phyloP scores from a whole-genome alignment of 2,888 invertebrate genomes.

The Polydrusus tereticollis region DNA sequence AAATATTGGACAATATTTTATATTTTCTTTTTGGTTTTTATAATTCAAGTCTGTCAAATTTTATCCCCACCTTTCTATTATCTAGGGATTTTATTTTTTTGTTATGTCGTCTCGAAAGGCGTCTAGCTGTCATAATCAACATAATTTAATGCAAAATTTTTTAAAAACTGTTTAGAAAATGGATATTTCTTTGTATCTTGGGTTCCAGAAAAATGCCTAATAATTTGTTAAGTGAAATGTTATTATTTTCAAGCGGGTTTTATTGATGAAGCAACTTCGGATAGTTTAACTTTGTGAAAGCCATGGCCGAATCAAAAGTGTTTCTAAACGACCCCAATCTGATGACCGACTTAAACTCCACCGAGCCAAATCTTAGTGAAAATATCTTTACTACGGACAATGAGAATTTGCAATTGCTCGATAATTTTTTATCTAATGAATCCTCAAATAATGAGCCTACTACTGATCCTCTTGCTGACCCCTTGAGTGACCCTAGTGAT shows the following conservation, averaged over 20 bases:
- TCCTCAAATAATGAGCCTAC: slow-evolving; percentile 26
- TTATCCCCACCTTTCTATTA: neutral
- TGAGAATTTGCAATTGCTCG: slow-evolving; percentile 44
- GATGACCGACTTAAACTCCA: slow-evolving; percentile 40
- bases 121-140: slow-evolving; percentile 20
- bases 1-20: neutral
- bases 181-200: slow-evolving; percentile 1
- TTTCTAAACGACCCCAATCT: slow-evolving; percentile 56
- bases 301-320: slow-evolving; percentile 58
- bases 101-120: slow-evolving; percentile 13
- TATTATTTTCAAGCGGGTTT: slow-evolving; percentile 12
- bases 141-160: slow-evolving; percentile 11
- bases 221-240: neutral
- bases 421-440: slow-evolving; percentile 43
- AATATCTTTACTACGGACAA: slow-evolving; percentile 33
- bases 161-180: neutral
- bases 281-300: slow-evolving; percentile 31
- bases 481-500: slow-evolving; percentile 24
- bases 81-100: slow-evolving; percentile 18
- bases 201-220: neutral
- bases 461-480: slow-evolving; percentile 27
- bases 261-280: slow-evolving; percentile 16
- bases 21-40: neutral
- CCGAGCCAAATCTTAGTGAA: slow-evolving; percentile 31
- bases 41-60: too few species aligned